phyloP scores from a whole-genome alignment of 1,140 invertebrate species.

The Cydia amplana region DNA sequence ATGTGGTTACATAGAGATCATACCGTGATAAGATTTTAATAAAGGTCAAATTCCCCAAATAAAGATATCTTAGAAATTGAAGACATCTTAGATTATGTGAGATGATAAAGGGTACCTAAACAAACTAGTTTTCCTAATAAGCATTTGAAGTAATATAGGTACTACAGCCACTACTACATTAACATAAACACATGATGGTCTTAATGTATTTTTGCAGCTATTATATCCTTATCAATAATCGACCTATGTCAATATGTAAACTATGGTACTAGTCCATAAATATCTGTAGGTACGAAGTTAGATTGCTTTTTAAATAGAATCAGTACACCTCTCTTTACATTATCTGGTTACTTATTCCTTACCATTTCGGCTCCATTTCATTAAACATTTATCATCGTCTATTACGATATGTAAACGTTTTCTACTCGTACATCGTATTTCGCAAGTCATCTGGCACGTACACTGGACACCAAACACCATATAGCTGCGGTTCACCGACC shows the following conservation, averaged over 20 bases:
- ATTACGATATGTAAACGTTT: conserved; percentile 2
- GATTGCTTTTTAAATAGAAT: background rate
- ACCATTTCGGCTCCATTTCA: background rate
- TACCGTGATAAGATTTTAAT: background rate
- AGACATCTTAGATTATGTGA: background rate
- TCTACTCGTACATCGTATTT: background rate
- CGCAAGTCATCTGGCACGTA: conserved; percentile 24
- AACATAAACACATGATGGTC: too few species aligned
- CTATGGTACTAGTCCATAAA: too few species aligned
- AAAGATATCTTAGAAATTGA: background rate
- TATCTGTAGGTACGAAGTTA: background rate
- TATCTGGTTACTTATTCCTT: background rate
- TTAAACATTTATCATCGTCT: background rate
- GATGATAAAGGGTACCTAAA: background rate
- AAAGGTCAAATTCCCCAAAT: conserved; percentile 4
- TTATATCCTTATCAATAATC: too few species aligned
- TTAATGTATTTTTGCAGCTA: too few species aligned
- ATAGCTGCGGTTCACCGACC: conserved; percentile 33
- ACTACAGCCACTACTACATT: too few species aligned
- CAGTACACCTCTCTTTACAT: background rate
- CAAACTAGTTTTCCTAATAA: background rate
- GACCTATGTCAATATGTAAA: too few species aligned
- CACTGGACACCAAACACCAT: conserved; percentile 9
- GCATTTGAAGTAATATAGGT: too few species aligned
- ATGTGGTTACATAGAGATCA: conserved; percentile 26